Evolutionary conservation across 2,113 vertebrate genomes (phyloP), one percentile per base, ranked within the genome.

Genomic region (Xiphophorus couchianus): DNA sequence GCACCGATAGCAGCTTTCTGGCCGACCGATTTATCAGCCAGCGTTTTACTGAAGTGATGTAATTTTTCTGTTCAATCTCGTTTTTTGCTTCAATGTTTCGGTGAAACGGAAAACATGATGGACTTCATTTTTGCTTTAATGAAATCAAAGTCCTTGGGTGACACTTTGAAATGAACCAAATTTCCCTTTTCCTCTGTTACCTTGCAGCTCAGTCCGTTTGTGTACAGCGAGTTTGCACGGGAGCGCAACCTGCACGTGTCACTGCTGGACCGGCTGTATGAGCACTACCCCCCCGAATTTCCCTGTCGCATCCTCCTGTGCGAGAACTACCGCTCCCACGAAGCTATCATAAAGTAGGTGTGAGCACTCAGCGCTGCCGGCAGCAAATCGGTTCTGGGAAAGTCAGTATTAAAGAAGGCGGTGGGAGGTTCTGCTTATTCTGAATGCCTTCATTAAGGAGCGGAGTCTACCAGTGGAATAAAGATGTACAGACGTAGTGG

Each of bases 261-360:
- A 1, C 89, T 99, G 90, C 94, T 99, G 82, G 98, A 99, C 86
- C 96, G 98, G 11, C 96, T 99, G 70, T 99, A 99, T 68, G 98
- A 99, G 94, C 98, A 99, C 91, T 99, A 99, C 90, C 98, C 98
- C 29, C 90, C 95, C 1, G 98, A 98, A 69, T 99, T 97, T 88
- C 98, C 98, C 0, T 99, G 98, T 80, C 94, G 98, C 90, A 98
- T 99, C 91, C 96, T 99, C 89, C 95, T 99, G n/a, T 99, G 98
- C 73, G 98, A 99, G 92, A 99, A 99, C 94, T 99, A 99, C 95
- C 97, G 98, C 92, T 99, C 98, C 85, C 98, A 99, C 90, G 98
- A 99, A 95, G 98, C 97, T 91, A 99, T 99, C 95, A 99, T 99
- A 96, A 99, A 97, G 98, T 99, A 97, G 94, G 97, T 97, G 95